These are phyloP conservation scores for Erinaceus europaeus DNA, from an alignment of 2,113 vertebrate genomes.

Conservation along the genomic window DNA sequence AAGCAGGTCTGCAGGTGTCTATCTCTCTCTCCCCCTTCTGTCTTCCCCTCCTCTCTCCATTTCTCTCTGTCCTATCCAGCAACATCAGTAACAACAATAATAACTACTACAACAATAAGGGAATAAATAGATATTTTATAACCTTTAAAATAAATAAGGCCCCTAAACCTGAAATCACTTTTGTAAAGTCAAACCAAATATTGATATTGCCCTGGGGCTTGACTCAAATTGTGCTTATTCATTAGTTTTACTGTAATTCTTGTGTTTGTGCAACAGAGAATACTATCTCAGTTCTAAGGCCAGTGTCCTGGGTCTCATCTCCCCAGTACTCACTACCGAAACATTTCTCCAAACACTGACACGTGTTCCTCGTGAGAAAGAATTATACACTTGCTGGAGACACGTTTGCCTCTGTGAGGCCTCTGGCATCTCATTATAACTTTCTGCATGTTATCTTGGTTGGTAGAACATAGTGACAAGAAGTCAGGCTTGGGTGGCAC, in stretches of 20 bases:
- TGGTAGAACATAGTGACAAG: background rate
- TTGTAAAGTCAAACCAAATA: background rate
- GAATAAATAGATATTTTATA: too few relatives aligned
- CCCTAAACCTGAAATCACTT: background rate
- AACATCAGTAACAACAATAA: too few relatives aligned
- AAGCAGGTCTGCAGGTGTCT: too few relatives aligned
- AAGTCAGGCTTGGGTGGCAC: background rate
- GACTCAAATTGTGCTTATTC: background rate
- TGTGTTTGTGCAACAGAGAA: background rate
- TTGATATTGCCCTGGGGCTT: background rate
- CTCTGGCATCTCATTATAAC: background rate
- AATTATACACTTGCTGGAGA: background rate
- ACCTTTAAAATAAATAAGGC: too few relatives aligned
- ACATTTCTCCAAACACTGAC: background rate
- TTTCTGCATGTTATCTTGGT: background rate
- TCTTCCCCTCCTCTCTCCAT: too few relatives aligned
- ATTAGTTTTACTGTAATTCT: background rate
- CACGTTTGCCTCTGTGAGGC: background rate
- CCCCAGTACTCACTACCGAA: background rate
- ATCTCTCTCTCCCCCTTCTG: too few relatives aligned
- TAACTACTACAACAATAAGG: too few relatives aligned
- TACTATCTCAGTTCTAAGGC: background rate
- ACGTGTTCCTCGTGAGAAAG: fast-evolving
- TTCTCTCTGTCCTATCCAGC: too few relatives aligned
- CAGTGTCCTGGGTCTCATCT: too few relatives aligned